These are phyloP conservation scores for Enteromius paludinosus DNA, from an alignment of 2,797 vertebrate genomes.

Conservation along the genomic window DNA sequence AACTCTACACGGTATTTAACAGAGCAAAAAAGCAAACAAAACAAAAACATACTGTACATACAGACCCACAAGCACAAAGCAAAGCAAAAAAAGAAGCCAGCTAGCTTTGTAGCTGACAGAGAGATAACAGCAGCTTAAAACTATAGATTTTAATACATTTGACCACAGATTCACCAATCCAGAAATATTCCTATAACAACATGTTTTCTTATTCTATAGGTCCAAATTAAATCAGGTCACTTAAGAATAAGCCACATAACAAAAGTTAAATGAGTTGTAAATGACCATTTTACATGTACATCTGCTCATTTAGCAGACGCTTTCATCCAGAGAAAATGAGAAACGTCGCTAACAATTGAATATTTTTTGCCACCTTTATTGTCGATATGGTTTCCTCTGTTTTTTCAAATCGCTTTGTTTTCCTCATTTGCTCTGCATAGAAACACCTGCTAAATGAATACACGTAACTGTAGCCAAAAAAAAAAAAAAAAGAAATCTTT, in stretches of 20 bases:
- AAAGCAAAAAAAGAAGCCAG: not conserved
- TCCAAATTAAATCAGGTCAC: not conserved
- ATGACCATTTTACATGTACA: not conserved
- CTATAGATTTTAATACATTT: not conserved
- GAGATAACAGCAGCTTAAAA: not conserved
- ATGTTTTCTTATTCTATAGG: not conserved
- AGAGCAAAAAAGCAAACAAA: too few species aligned
- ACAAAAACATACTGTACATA: not conserved
- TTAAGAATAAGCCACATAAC: not conserved
- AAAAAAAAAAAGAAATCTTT: not conserved
- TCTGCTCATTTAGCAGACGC: not conserved
- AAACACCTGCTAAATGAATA: constrained; percentile 15
- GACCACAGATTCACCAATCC: not conserved
- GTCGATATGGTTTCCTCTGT: not conserved
- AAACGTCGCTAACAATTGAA: not conserved
- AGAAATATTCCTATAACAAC: not conserved
- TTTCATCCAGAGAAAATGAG: not conserved
- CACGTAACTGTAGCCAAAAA: not conserved
- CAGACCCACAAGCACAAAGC: not conserved
- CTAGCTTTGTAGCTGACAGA: too few species aligned
- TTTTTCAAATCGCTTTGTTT: not conserved
- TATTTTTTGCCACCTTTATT: not conserved
- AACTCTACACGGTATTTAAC: too few species aligned
- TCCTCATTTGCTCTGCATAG: not conserved
- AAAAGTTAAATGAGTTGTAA: not conserved